These are phyloP conservation scores for Podocnemis expansa DNA, from an alignment of 2,113 vertebrate species.

Conservation along the genomic window DNA sequence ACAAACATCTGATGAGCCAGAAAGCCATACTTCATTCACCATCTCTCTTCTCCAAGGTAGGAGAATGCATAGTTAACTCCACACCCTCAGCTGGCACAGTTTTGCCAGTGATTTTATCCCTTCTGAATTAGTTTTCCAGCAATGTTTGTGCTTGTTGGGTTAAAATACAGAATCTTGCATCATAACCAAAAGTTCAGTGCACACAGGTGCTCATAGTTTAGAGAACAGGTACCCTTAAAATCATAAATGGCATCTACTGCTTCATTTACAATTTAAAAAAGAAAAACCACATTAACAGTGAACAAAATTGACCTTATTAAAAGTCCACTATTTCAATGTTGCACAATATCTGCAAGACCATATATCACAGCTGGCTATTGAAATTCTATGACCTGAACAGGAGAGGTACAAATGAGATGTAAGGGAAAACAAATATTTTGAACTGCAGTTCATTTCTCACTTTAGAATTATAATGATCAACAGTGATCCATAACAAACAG, in stretches of 20 bases:
- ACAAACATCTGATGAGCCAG: neutral
- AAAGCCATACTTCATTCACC: fast-evolving
- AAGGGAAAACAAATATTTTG: slow-evolving; percentile 67
- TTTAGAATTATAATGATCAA: slow-evolving; percentile 61
- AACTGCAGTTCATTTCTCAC: slow-evolving; percentile 61
- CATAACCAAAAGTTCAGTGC: neutral
- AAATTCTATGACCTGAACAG: slow-evolving; percentile 64
- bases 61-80: neutral
- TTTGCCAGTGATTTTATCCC: neutral
- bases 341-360: slow-evolving; percentile 9
- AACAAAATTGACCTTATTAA: slow-evolving; percentile 38
- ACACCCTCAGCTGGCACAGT: neutral
- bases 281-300: neutral
- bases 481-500: slow-evolving; percentile 39
- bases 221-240: slow-evolving; percentile 17
- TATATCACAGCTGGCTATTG: slow-evolving; percentile 37
- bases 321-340: slow-evolving; percentile 55
- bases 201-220: neutral
- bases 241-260: neutral
- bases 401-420: slow-evolving; percentile 66
- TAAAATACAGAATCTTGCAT: neutral
- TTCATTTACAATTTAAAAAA: slow-evolving; percentile 42
- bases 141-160: neutral
- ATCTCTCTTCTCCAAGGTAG: neutral
- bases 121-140: neutral